A percentile compares a stretch with the other conserved stretches of the same genome.
phyloP scores from a whole-genome alignment of 2,113 vertebrate species.

The Hippocampus mohnikei region DNA sequence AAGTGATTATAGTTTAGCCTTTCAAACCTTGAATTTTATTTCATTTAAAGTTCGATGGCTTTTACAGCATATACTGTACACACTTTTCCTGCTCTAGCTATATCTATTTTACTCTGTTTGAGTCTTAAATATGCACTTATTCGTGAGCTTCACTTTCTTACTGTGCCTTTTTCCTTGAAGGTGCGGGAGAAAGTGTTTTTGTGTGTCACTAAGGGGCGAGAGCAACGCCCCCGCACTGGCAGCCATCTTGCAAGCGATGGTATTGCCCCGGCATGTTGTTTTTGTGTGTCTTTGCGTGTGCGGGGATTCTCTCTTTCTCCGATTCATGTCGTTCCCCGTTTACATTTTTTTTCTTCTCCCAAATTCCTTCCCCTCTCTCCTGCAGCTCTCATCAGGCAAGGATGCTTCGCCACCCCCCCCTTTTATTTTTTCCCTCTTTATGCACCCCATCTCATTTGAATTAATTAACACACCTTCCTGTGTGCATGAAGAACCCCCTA shows the following conservation, averaged over 20 bases:
- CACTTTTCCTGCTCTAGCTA: conserved; percentile 4
- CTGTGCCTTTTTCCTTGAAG: conserved; percentile 5
- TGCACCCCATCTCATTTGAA: conserved; percentile 73
- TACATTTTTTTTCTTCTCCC: conserved; percentile 16
- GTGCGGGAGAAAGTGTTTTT: conserved; percentile 22
- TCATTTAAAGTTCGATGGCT: too few relatives aligned
- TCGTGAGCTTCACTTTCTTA: conserved; percentile 9
- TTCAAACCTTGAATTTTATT: not conserved
- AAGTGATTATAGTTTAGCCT: too few relatives aligned
- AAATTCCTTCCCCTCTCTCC: not conserved
- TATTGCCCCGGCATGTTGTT: conserved; percentile 47
- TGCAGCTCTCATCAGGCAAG: conserved; percentile 6
- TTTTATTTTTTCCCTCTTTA: conserved; percentile 50
- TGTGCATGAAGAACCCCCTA: conserved; percentile 27
- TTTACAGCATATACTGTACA: not conserved
- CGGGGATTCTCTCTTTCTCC: conserved; percentile 38
- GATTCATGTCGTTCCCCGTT: conserved; percentile 22
- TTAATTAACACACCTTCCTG: conserved; percentile 76
- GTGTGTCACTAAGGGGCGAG: conserved; percentile 28
- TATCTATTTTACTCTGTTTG: conserved; percentile 20
- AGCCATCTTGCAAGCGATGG: conserved; percentile 68
- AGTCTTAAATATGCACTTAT: conserved; percentile 42
- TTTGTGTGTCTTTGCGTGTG: conserved; percentile 30
- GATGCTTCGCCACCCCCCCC: conserved; percentile 43
- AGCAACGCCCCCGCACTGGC: conserved; percentile 52